Percentiles rank a stretch among this genome's conserved stretches.
These are phyloP conservation scores for Coelopa pilipes DNA, from an alignment of 2,888 invertebrate species.

Conservation along the genomic window DNA sequence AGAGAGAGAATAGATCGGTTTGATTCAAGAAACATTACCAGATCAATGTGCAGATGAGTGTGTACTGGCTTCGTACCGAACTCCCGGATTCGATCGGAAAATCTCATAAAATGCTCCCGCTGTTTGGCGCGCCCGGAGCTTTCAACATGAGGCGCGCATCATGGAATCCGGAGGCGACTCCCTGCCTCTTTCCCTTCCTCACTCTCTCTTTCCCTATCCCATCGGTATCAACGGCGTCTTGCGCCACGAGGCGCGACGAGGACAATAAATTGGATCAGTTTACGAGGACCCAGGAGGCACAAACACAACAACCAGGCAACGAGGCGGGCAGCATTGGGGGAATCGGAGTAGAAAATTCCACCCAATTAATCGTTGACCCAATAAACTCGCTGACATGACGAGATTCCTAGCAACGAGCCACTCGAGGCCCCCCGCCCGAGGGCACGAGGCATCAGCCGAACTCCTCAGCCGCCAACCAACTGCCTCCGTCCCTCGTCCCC, in stretches of 20 bases:
- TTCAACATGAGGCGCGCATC: constrained; percentile 7
- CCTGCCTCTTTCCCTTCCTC: too few species aligned
- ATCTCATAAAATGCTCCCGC: constrained; percentile 3
- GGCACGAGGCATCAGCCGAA: not conserved
- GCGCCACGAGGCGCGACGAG: too few species aligned
- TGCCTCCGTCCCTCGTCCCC: too few species aligned
- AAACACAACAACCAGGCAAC: not conserved
- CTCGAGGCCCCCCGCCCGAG: not conserved
- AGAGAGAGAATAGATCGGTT: not conserved
- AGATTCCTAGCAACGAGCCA: constrained; percentile 9
- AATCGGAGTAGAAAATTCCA: not conserved
- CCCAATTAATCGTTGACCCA: constrained; percentile 8
- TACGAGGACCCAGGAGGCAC: too few species aligned
- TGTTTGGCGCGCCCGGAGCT: constrained; percentile 1
- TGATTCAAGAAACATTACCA: too few species aligned
- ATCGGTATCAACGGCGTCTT: too few species aligned
- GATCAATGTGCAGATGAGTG: too few species aligned
- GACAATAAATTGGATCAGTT: too few species aligned
- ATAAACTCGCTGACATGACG: constrained; percentile 17
- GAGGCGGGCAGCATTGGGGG: too few species aligned
- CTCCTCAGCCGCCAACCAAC: too few species aligned
- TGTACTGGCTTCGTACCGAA: too few species aligned
- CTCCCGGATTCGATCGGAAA: not conserved
- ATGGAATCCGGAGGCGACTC: not conserved
- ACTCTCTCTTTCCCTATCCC: too few species aligned